Percentiles rank a stretch among this genome's conserved stretches.
These are phyloP conservation scores for Hymenochirus boettgeri DNA, from an alignment of 2,113 vertebrate species.

Conservation along the genomic window DNA sequence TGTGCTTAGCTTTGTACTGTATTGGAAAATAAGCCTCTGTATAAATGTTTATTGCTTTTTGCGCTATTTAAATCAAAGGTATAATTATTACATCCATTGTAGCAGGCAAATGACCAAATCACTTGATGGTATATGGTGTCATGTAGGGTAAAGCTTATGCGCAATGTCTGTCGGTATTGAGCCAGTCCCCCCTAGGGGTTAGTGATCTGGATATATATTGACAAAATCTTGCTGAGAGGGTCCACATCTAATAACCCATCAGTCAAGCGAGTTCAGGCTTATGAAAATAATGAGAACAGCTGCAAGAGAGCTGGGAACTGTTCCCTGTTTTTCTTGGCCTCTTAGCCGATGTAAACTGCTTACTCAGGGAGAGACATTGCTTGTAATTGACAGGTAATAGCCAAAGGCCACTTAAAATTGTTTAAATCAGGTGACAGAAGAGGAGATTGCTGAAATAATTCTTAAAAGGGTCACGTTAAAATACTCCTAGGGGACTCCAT, in stretches of 20 bases:
- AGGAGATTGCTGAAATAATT: slow-evolving; percentile 16
- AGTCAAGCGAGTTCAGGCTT: slow-evolving; percentile 20
- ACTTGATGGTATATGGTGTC: slow-evolving; percentile 2
- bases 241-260: slow-evolving; percentile 1
- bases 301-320: slow-evolving; percentile 4
- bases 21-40: too few species aligned
- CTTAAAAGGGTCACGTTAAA: slow-evolving; percentile 12
- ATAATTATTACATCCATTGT: too few species aligned
- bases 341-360: slow-evolving; percentile 19
- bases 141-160: background rate
- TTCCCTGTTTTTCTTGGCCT: background rate
- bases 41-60: too few species aligned
- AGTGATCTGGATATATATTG: background rate
- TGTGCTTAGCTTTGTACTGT: too few species aligned
- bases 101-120: too few species aligned
- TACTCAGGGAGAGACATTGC: slow-evolving; percentile 28
- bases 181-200: background rate
- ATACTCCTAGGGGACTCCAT: slow-evolving; percentile 2
- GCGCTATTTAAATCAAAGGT: too few species aligned
- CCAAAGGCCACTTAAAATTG: slow-evolving; percentile 29
- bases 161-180: background rate
- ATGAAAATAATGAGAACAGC: slow-evolving; percentile 38
- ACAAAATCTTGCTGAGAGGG: slow-evolving; percentile 20
- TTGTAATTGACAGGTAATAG: slow-evolving; percentile 34
- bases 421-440: slow-evolving; percentile 21